These are phyloP conservation scores for Ichneumoninae sp. DNA, from an alignment of 2,888 invertebrate genomes.

Conservation along the genomic window DNA sequence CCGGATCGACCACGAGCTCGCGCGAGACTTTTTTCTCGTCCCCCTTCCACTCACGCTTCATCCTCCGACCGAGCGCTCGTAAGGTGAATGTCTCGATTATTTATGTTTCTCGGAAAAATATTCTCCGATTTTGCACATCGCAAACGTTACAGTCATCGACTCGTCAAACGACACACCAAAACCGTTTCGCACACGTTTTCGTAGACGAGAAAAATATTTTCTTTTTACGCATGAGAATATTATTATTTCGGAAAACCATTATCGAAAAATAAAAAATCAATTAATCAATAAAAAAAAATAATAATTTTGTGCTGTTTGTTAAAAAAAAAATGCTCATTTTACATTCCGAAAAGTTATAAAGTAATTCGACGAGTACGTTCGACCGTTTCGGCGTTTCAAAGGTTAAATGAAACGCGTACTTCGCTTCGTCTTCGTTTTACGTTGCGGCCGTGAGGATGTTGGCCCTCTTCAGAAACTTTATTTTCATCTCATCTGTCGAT, in stretches of 20 bases:
- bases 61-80: conserved; percentile 36
- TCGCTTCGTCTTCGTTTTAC: no score
- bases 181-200: neutral
- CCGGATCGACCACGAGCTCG: conserved; percentile 54
- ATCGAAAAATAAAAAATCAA: neutral
- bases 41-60: conserved; percentile 19
- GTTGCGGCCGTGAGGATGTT: no score
- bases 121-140: neutral
- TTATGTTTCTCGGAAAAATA: conserved; percentile 20
- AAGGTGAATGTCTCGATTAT: conserved; percentile 38
- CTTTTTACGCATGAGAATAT: no score
- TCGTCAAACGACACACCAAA: neutral
- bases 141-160: neutral
- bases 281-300: neutral
- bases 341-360: neutral
- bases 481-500: no score
- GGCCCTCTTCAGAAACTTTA: no score
- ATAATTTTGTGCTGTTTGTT: neutral
- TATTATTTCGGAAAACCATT: no score
- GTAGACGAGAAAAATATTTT: no score
- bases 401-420: no score
- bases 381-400: no score
- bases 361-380: no score
- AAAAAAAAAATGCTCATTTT: neutral
- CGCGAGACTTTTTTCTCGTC: conserved; percentile 45